These are phyloP conservation scores for Actinemys pallida DNA, from an alignment of 2,113 vertebrate species.

Conservation along the genomic window DNA sequence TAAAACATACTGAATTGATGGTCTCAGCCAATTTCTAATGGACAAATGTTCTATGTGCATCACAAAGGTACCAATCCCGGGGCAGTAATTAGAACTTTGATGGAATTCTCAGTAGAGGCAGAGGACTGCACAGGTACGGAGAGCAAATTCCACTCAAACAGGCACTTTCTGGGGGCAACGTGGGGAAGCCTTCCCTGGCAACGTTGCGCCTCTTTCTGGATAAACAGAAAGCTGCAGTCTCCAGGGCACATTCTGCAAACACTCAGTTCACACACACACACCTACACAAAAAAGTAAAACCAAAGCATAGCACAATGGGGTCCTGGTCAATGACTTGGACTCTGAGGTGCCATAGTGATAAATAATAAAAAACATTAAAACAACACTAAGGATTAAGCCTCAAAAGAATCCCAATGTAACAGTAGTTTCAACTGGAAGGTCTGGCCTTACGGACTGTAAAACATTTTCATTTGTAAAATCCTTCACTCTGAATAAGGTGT, in stretches of 20 bases:
- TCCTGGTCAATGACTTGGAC: not conserved
- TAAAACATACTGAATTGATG: not conserved
- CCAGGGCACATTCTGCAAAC: not conserved
- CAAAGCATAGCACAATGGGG: not conserved
- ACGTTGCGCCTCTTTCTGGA: not conserved
- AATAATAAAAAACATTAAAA: slow-evolving; percentile 49
- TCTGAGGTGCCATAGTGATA: not conserved
- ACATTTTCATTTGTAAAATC: slow-evolving; percentile 72
- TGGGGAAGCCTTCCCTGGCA: not conserved
- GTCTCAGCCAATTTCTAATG: slow-evolving; percentile 12
- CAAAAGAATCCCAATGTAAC: slow-evolving; percentile 56
- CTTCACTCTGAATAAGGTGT: slow-evolving; percentile 72
- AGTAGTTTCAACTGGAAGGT: slow-evolving; percentile 59
- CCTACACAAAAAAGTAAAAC: not conserved
- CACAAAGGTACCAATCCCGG: not conserved
- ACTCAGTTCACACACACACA: not conserved
- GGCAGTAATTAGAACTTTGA: not conserved
- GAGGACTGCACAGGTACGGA: slow-evolving; percentile 18
- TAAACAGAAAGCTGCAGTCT: not conserved
- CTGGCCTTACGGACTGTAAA: slow-evolving; percentile 71
- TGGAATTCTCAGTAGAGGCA: slow-evolving; percentile 50
- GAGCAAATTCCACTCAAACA: not conserved
- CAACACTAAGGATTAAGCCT: not conserved
- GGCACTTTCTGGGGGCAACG: not conserved
- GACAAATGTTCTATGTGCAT: not conserved